These are phyloP conservation scores for Formica selysi DNA, from an alignment of 1,140 invertebrate genomes.

Conservation along the genomic window DNA sequence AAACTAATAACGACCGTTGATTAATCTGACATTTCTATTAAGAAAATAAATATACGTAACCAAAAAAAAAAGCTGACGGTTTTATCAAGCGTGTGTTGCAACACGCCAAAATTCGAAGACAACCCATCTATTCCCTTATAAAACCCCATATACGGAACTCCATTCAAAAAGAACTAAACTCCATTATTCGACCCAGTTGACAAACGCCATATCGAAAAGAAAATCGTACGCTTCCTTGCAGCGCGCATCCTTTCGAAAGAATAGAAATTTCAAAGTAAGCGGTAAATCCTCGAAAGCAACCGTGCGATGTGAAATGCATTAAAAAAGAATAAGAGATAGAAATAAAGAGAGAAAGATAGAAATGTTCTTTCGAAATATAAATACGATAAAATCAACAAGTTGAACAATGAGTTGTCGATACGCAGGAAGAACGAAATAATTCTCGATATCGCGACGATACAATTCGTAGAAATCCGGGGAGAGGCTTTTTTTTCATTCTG, in stretches of 20 bases:
- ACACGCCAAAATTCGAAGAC: conserved; percentile 5
- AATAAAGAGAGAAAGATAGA: conserved; percentile 64
- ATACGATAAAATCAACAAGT: conserved; percentile 82
- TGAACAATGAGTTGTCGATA: conserved; percentile 19
- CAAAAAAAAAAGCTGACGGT: neutral
- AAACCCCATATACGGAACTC: conserved; percentile 3
- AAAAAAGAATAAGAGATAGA: conserved; percentile 38
- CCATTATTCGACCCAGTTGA: conserved; percentile 68
- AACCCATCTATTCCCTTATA: neutral
- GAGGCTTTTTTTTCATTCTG: conserved; percentile 68
- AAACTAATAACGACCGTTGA: neutral
- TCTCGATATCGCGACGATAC: conserved; percentile 80
- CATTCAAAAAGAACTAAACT: conserved; percentile 46
- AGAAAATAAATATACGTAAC: conserved; percentile 25
- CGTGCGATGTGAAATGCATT: neutral
- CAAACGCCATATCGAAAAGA: conserved; percentile 48
- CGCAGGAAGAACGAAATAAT: conserved; percentile 74
- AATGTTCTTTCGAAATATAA: conserved; percentile 76
- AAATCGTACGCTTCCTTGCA: conserved; percentile 26
- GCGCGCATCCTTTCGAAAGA: conserved; percentile 59
- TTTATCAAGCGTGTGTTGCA: neutral
- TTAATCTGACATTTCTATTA: conserved; percentile 28
- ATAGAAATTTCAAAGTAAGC: conserved; percentile 49
- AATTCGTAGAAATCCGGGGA: conserved; percentile 69
- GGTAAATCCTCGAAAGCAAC: conserved; percentile 57